Percentiles rank a stretch among this genome's conserved stretches.
Evolutionary conservation across 2,888 invertebrate genomes (phyloP).

Genomic region (Drosophila trichaetosa): DNA sequence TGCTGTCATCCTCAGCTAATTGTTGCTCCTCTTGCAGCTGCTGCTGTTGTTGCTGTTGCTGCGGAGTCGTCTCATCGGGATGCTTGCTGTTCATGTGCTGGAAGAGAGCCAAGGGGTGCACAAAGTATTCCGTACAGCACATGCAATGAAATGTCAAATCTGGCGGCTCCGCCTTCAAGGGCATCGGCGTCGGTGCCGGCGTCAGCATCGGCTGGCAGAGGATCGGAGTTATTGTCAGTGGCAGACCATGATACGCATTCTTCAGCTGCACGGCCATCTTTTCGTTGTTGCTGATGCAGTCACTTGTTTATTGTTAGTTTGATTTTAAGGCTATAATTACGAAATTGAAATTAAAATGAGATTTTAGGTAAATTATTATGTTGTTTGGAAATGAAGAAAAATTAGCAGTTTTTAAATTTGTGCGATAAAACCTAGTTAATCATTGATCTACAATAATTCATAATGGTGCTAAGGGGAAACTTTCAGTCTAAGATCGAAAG

Average conservation of each 20-base stretch:
- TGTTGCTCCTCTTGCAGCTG: slow-evolving; percentile 49
- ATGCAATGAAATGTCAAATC: slow-evolving; percentile 85
- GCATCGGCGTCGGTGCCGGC: slow-evolving; percentile 57
- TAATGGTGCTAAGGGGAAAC: not conserved
- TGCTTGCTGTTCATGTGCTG: slow-evolving; percentile 84
- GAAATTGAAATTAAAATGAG: not conserved
- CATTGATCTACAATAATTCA: not conserved
- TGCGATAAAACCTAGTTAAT: not conserved
- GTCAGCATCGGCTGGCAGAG: slow-evolving; percentile 64
- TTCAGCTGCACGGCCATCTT: slow-evolving; percentile 73
- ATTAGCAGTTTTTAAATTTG: not conserved
- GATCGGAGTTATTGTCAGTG: slow-evolving; percentile 84
- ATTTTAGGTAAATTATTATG: not conserved
- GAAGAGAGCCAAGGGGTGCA: slow-evolving; percentile 82
- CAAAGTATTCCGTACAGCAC: slow-evolving; percentile 83
- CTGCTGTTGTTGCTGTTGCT: slow-evolving; percentile 34
- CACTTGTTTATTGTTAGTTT: slow-evolving; percentile 7
- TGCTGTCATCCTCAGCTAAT: slow-evolving; percentile 74
- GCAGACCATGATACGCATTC: slow-evolving; percentile 74
- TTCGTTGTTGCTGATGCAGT: not conserved
- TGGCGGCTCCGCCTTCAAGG: slow-evolving; percentile 73
- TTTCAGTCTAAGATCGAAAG: not conserved
- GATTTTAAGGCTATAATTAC: slow-evolving; percentile 44
- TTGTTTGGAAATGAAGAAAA: not conserved
- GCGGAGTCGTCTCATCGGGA: slow-evolving; percentile 62